Percentiles rank a stretch among this genome's conserved stretches.
Conservation (phyloP, 2,113 vertebrate genomes). For the Catharus minimus region DNA sequence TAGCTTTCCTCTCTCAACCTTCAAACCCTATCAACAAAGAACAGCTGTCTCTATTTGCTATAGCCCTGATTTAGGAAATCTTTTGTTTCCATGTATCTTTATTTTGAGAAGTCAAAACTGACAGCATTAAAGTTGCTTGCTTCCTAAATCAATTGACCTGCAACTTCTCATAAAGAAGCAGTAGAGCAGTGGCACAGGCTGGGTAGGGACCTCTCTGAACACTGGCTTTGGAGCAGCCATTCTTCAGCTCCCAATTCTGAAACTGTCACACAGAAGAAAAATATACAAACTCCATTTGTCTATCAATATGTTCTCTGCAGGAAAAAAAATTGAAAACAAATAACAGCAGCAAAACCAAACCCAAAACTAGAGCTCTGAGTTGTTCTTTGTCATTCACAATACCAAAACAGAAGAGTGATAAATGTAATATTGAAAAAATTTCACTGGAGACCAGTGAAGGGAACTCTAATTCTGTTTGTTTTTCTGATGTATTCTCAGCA, state of each 20-base stretch:
- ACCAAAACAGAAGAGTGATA: background rate
- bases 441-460: background rate
- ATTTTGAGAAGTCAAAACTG: background rate
- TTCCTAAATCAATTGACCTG: background rate
- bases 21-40: background rate
- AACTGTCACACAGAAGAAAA: background rate
- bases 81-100: background rate
- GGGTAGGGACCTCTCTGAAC: background rate
- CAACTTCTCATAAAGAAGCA: background rate
- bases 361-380: background rate
- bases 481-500: slow-evolving; percentile 1
- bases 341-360: background rate
- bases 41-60: background rate
- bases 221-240: background rate
- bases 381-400: background rate
- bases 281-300: background rate
- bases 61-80: background rate
- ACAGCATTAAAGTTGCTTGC: background rate
- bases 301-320: background rate
- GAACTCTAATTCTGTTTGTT: background rate
- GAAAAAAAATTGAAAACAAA: background rate
- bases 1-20: background rate
- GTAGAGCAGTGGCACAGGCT: background rate
- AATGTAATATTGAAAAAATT: background rate
- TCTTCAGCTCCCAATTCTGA: background rate